Percentiles rank a stretch among this genome's conserved stretches.
Evolutionary conservation across 1,140 invertebrate species (phyloP).

Genomic region (Drosophila virilis): DNA sequence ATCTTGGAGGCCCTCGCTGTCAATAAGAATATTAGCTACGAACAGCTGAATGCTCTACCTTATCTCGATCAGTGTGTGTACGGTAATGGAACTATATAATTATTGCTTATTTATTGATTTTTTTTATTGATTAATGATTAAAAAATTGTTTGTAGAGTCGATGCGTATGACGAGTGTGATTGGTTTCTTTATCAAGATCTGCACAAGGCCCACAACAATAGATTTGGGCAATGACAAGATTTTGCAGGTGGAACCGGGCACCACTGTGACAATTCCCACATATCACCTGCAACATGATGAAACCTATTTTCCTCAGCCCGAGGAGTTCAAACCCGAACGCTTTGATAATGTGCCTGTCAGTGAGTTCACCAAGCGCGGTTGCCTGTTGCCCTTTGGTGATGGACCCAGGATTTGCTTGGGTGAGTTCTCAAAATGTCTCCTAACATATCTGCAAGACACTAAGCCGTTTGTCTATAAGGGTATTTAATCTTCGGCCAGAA

Average conservation of each 20-base stretch:
- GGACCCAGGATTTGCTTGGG: constrained; percentile 88
- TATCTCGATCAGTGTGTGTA: constrained; percentile 77
- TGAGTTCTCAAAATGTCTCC: constrained; percentile 16
- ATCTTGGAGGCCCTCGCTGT: constrained; percentile 39
- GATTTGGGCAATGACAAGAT: constrained; percentile 63
- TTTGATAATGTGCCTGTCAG: constrained; percentile 84
- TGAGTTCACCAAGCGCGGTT: constrained; percentile 58
- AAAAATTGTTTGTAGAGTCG: constrained; percentile 47
- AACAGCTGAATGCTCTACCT: constrained; percentile 55
- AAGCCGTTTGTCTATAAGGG: too few species aligned
- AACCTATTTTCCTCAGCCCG: constrained; percentile 85
- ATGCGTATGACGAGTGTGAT: constrained; percentile 61
- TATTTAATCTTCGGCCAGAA: too few species aligned
- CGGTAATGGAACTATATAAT: constrained; percentile 36
- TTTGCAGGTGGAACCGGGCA: constrained; percentile 58
- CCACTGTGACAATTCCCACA: constrained; percentile 55
- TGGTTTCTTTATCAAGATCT: constrained; percentile 67
- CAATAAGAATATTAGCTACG: constrained; percentile 52
- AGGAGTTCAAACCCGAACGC: constrained; percentile 86
- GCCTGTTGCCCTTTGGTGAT: constrained; percentile 87
- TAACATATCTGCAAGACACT: too few species aligned
- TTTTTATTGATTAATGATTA: background rate
- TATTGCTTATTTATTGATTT: background rate
- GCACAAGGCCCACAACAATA: constrained; percentile 82
- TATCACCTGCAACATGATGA: constrained; percentile 73